Base-by-base conservation (phyloP, 1,140 invertebrate genomes). In the Pogonognathellus flavescens region DNA sequence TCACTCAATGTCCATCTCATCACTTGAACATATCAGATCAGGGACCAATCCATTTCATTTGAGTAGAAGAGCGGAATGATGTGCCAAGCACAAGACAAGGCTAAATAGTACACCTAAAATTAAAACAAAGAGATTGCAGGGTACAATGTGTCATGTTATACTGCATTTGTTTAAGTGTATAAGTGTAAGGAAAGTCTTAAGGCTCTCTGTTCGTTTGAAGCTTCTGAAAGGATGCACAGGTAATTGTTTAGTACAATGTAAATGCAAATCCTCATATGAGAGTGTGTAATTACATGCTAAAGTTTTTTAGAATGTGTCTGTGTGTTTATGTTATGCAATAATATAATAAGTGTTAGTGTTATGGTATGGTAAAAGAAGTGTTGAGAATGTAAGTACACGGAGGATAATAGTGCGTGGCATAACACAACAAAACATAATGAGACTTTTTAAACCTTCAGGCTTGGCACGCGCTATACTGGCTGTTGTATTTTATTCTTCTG, bases 391-490 rank as follows among this genome's bases (percentile, higher is more conserved):
- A 14, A 57, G 53, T n/a, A 10, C 2, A n/a, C 53, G 11, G n/a
- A 18, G 3, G 2, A 76, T 49, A 25, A 76, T 49, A 76, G n/a
- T 76, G 31, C 41, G n/a, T 76, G n/a, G 11, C 11, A 57, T 14
- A n/a, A 76, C 70, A 41, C 16, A 16, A 76, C 31, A 76, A 31
- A 76, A 76, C 70, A 76, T 76, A 76, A 76, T 76, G 70, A 76
- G 70, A 76, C 70, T 76, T 76, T 76, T 41, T 50, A 18, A 76
- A 80, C 70, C 83, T 84, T 80, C 50, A 20, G 83, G 83, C 59
- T 80, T 84, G 83, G 83, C 83, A 84, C 83, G 83, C 83, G 83
- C 70, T 70, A 70, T 70, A 49, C 49, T 18, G n/a, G 9, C 20
- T 22, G 5, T 60, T 31, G 9, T 11, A 31, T 31, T 41, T 22